Base-by-base conservation (phyloP, 2,888 invertebrate genomes). In the Melinaea menophilus region DNA sequence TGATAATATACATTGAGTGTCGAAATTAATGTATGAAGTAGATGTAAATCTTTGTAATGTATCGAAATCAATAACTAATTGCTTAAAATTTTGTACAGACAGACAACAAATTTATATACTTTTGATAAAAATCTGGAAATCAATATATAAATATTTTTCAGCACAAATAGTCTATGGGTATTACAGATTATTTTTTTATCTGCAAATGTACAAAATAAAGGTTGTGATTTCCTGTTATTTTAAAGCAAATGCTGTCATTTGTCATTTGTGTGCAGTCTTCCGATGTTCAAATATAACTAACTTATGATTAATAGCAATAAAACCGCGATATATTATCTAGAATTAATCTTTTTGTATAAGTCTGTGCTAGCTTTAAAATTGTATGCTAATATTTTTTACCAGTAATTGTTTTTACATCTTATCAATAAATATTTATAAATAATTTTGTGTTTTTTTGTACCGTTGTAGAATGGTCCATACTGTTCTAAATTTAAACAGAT, bases 281-380 rank as follows among this genome's bases (percentile, higher is more conserved):
- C 51, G 31, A 7, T 31, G 9, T 51, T 51, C 31, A 22, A 31
- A 31, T 51, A 7, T 31, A n/a, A 31, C 31, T 31, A 31, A 31
- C 5, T 51, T 7, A 9, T 5, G 5, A 48, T 22, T 48, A 48
- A 31, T 22, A 9, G 31, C 51, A 31, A 51, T 51, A 9, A 51
- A 9, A 31, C 22, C 51, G 7, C 7, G 31, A 35, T 22, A 48
- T 56, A 56, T 56, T 47, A 51, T 33, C 56, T 56, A 57, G 41
- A 31, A 55, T 47, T 55, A 41, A 31, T 51, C 9, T 62, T 61
- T 59, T 56, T 41, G 54, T 55, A 55, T 70, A 81, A 84, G 80
- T 84, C 78, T 81, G 76, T 73, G 72, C 75, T 82, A 85, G 86
- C 85, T 85, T 86, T 85, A 86, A 85, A 78, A 79, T 78, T 81